Base-by-base conservation (phyloP, 2,113 vertebrate genomes). In the Sphaerodactylus townsendi region DNA sequence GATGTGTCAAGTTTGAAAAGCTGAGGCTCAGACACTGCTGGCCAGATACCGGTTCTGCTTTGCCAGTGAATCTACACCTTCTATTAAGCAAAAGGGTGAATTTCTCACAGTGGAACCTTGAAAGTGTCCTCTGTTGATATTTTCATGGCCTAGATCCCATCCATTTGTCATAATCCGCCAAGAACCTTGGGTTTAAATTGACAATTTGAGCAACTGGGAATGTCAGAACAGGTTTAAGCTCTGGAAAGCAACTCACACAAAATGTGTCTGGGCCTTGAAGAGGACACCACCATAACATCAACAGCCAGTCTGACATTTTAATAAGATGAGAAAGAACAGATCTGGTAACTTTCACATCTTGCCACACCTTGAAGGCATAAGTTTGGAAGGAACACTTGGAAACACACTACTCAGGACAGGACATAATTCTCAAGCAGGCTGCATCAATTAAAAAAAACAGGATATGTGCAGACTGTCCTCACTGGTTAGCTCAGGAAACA, bases 371-470 rank as follows among this genome's bases (percentile, higher is more conserved):
- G 87, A 92, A 89, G 82, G 35, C 65, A 28, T 82, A 82, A 85
- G 75, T 71, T 87, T 68, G 72, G 87, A 10, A 75, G 83, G 88
- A 89, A 88, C 89, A 35, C 89, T 71, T 89, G 91, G 65, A 91
- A 93, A 88, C 69, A 85, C 72, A 83, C 35, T 87, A 85, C 30
- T 5, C 74, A 92, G 88, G 53, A 62, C 59, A 62, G 59, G 88
- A 84, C 85, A 64, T 76, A 80, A 50, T 87, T 88, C 88, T 89
- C 79, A 8, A 89, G 88, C 81, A 25, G 84, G 74, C 33, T 41
- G 73, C 80, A 77, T 69, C 39, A 4, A 10, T 9, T 37, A 8
- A 74, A 64, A 69, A 19, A 25, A 35, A 56, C 2, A 56, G 53
- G 23, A n/a, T 65, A 21, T 21, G 77, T 68, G 46, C 3, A 69